A percentile compares a stretch with the other conserved stretches of the same genome.
Conservation (phyloP, 2,113 vertebrate genomes). For the Phocoena sinus region DNA sequence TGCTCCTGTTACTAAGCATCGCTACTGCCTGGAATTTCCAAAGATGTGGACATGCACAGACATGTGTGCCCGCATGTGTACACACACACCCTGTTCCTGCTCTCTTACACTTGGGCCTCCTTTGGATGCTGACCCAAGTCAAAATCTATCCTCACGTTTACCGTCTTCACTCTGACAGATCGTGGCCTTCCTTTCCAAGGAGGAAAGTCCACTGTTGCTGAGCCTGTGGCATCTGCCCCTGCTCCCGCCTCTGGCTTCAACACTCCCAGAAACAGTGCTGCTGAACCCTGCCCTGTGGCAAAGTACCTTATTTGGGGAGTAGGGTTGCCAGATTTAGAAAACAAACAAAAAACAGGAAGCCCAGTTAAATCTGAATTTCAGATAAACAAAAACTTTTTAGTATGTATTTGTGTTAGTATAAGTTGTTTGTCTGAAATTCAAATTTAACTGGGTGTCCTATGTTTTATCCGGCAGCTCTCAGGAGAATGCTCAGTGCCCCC, state of each 20-base stretch:
- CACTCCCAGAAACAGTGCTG: background rate
- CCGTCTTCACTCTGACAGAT: background rate
- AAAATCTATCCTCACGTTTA: background rate
- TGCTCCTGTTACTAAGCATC: background rate
- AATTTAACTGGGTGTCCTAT: background rate
- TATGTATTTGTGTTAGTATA: background rate
- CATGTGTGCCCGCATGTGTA: fast-evolving
- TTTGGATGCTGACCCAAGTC: background rate
- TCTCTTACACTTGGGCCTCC: background rate
- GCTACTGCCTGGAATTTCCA: background rate
- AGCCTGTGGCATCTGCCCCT: background rate
- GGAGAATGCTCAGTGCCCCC: background rate
- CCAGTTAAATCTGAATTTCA: background rate
- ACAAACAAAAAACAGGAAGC: background rate
- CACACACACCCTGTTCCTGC: background rate
- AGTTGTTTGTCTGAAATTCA: background rate
- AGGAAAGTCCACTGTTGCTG: background rate
- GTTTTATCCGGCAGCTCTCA: background rate
- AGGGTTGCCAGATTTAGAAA: background rate
- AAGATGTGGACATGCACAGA: background rate
- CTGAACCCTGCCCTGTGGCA: background rate
- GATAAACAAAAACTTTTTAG: background rate
- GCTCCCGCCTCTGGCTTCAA: background rate
- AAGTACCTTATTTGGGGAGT: background rate
- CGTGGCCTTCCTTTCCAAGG: background rate